Conservation (phyloP, 2,888 invertebrate genomes). For the Microctonus aethiopoides region DNA sequence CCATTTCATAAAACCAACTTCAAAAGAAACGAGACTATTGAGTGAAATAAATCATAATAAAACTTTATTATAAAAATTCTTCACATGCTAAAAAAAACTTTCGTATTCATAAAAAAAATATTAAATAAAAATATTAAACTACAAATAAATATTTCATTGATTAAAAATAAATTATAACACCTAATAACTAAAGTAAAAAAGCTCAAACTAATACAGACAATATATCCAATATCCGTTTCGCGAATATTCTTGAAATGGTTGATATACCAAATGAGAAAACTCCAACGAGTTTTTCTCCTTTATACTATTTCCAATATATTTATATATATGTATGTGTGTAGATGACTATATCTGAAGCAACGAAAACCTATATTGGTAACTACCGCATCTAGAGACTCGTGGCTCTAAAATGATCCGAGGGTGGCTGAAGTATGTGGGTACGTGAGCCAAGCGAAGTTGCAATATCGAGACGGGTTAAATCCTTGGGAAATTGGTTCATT, state of each 20-base stretch:
- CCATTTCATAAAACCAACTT: too few relatives aligned
- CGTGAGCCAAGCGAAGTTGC: slow-evolving; percentile 43
- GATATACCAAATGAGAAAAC: slow-evolving; percentile 12
- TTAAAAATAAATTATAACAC: neutral
- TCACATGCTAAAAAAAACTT: too few relatives aligned
- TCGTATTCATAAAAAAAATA: too few relatives aligned
- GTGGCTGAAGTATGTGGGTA: slow-evolving; percentile 44
- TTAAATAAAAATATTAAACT: neutral
- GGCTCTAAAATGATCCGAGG: slow-evolving; percentile 44
- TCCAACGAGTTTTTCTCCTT: slow-evolving; percentile 10
- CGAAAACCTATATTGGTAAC: slow-evolving; percentile 13
- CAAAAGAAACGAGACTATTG: too few relatives aligned
- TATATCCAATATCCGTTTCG: neutral
- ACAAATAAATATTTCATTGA: neutral
- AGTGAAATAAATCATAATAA: too few relatives aligned
- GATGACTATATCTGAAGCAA: neutral
- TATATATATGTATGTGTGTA: too few relatives aligned
- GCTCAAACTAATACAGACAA: neutral
- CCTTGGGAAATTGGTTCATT: slow-evolving; percentile 55
- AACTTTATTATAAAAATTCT: too few relatives aligned
- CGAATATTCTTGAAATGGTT: neutral
- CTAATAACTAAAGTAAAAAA: neutral
- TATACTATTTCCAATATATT: neutral
- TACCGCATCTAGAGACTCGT: slow-evolving; percentile 37
- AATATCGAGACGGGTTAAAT: slow-evolving; percentile 51